These are phyloP conservation scores for Tineola bisselliella DNA, from an alignment of 2,888 invertebrate genomes.

Conservation along the genomic window DNA sequence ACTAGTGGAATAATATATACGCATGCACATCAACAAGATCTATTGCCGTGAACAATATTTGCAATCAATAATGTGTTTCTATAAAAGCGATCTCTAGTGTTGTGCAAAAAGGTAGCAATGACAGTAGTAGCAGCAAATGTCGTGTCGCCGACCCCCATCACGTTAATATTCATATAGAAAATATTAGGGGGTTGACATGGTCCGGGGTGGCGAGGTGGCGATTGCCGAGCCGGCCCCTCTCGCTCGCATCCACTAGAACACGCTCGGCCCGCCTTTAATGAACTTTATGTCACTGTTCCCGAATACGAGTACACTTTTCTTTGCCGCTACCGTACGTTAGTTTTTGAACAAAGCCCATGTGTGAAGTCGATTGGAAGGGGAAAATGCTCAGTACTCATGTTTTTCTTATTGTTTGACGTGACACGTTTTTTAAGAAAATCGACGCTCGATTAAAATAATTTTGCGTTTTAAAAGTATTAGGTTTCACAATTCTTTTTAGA, in stretches of 20 bases:
- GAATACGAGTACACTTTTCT: slow-evolving; percentile 64
- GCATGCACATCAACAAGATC: too few species aligned
- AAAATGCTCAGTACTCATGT: slow-evolving; percentile 42
- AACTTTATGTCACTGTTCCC: slow-evolving; percentile 62
- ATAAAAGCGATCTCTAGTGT: neutral
- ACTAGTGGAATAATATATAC: too few species aligned
- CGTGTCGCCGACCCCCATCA: slow-evolving; percentile 25
- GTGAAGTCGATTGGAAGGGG: slow-evolving; percentile 53
- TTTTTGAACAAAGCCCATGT: slow-evolving; percentile 48
- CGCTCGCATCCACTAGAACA: slow-evolving; percentile 55
- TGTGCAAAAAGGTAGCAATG: slow-evolving; percentile 9
- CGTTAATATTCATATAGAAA: slow-evolving; percentile 50
- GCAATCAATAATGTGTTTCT: slow-evolving; percentile 6
- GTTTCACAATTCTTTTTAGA: too few species aligned
- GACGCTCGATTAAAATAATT: neutral
- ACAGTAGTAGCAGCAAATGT: slow-evolving; percentile 20
- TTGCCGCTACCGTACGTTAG: slow-evolving; percentile 56
- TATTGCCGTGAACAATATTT: neutral
- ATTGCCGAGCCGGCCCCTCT: slow-evolving; percentile 32
- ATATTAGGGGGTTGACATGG: slow-evolving; percentile 32
- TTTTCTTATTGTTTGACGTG: slow-evolving; percentile 40
- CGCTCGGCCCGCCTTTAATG: slow-evolving; percentile 62
- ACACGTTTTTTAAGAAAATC: neutral
- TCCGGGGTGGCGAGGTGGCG: slow-evolving; percentile 25
- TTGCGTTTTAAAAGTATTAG: neutral